These are phyloP conservation scores for Daubentonia madagascariensis DNA, from an alignment of 2,113 vertebrate species.

Conservation along the genomic window DNA sequence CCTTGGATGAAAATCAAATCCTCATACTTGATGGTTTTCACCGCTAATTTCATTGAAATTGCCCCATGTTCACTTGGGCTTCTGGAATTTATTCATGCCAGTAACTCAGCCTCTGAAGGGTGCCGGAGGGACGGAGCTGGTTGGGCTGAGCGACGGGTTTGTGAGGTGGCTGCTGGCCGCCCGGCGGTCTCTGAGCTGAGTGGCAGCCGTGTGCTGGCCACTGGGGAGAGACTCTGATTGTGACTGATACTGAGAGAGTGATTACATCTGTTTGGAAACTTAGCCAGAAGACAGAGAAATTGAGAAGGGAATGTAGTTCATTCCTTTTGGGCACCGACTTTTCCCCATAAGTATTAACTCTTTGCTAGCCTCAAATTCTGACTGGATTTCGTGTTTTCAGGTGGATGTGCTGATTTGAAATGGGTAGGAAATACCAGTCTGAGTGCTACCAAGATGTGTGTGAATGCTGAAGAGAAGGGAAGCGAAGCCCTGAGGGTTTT, in stretches of 20 bases:
- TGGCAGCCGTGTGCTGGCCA: neutral
- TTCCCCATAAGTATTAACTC: neutral
- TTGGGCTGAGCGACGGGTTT: conserved; percentile 24
- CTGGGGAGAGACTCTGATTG: conserved; percentile 24
- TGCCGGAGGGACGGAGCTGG: neutral
- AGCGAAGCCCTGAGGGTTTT: conserved; percentile 55
- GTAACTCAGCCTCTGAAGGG: neutral
- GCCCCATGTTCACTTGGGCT: neutral
- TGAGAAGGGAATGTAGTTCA: conserved; percentile 23
- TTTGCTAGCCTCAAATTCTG: neutral
- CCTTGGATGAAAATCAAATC: conserved; percentile 19
- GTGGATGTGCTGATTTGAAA: neutral
- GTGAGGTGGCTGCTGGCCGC: conserved; percentile 38
- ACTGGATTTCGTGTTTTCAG: neutral
- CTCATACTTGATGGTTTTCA: neutral
- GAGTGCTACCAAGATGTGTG: neutral
- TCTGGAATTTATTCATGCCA: neutral
- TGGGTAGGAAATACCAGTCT: neutral
- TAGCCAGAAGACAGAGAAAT: conserved; percentile 60
- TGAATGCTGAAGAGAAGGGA: conserved; percentile 14
- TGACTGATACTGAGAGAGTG: conserved; percentile 42
- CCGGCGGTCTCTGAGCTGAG: neutral
- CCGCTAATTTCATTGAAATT: neutral
- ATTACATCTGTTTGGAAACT: conserved; percentile 47
- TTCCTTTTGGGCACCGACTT: conserved; percentile 4